Percentiles rank a stretch among this genome's conserved stretches.
Evolutionary conservation across 2,113 vertebrate genomes (phyloP).

Genomic region (Nycticryphes semicollaris): DNA sequence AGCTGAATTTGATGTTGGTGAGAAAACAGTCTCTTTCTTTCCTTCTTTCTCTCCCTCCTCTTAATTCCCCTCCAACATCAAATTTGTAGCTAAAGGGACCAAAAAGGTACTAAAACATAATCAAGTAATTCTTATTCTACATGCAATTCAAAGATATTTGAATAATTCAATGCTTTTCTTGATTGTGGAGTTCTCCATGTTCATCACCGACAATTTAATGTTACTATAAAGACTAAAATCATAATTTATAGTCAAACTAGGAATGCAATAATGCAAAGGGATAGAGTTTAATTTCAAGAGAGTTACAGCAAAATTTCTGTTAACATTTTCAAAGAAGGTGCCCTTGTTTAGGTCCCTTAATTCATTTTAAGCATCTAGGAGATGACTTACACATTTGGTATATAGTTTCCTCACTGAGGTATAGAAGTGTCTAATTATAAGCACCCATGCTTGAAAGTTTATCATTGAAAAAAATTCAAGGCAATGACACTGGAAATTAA

Average conservation of each 20-base stretch:
- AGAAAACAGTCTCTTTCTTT: neutral
- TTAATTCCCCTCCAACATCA: neutral
- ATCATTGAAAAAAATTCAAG: neutral
- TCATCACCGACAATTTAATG: slow-evolving; percentile 13
- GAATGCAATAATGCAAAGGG: neutral
- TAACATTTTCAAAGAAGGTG: neutral
- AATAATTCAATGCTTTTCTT: slow-evolving; percentile 36
- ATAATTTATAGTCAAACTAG: slow-evolving; percentile 16
- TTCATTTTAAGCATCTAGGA: neutral
- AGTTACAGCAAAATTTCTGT: neutral
- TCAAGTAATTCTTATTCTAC: slow-evolving; percentile 25
- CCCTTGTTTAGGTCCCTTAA: neutral
- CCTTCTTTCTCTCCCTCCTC: neutral
- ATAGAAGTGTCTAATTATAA: neutral
- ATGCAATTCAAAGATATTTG: slow-evolving; percentile 19
- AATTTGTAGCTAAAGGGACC: neutral
- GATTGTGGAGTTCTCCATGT: slow-evolving; percentile 15
- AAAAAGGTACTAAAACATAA: slow-evolving; percentile 32
- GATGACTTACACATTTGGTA: neutral
- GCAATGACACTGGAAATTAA: neutral
- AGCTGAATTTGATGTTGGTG: neutral
- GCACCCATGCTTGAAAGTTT: neutral
- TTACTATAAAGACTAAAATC: slow-evolving; percentile 32
- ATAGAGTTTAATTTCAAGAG: neutral
- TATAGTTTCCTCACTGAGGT: neutral